Conservation (phyloP, 53 echinoderm and acorn worm genomes). For the Zoroaster sp. region DNA sequence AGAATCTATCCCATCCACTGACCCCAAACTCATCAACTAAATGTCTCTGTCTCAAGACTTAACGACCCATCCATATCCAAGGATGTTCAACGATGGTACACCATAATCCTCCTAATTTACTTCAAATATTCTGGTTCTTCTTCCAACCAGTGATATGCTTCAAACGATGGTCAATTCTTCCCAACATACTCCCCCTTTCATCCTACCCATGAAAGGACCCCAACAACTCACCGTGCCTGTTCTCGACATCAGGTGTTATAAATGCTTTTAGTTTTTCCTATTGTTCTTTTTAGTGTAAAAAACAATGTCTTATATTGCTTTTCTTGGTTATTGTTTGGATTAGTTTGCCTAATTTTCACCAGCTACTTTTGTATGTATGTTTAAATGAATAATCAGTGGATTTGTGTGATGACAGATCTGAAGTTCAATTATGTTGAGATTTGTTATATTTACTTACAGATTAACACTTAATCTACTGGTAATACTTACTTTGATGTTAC, state of each 20-base stretch:
- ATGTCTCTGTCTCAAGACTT: slow-evolving; percentile 12
- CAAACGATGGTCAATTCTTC: slow-evolving; percentile 49
- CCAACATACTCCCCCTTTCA: not conserved
- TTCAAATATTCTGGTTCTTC: slow-evolving; percentile 26
- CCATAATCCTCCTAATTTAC: slow-evolving; percentile 19
- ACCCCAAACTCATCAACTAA: slow-evolving; percentile 25
- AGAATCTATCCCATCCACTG: slow-evolving; percentile 7
- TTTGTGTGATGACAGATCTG: slow-evolving; percentile 46
- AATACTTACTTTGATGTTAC: slow-evolving; percentile 36
- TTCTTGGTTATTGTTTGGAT: not conserved
- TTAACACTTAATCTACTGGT: slow-evolving; percentile 57
- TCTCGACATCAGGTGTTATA: slow-evolving; percentile 55
- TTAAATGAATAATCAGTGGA: not conserved
- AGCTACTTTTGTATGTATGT: not conserved
- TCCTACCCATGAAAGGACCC: slow-evolving; percentile 21
- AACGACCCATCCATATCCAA: not conserved
- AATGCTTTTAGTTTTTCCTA: not conserved
- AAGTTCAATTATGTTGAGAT: slow-evolving; percentile 18
- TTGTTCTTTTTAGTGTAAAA: not conserved
- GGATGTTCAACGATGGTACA: not conserved
- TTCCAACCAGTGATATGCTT: slow-evolving; percentile 10
- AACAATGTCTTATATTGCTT: not conserved
- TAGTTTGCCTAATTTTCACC: not conserved
- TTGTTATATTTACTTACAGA: slow-evolving; percentile 7
- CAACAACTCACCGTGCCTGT: slow-evolving; percentile 49